Evolutionary conservation across 2,888 invertebrate species (phyloP).

Genomic region (Mythimna albipuncta): DNA sequence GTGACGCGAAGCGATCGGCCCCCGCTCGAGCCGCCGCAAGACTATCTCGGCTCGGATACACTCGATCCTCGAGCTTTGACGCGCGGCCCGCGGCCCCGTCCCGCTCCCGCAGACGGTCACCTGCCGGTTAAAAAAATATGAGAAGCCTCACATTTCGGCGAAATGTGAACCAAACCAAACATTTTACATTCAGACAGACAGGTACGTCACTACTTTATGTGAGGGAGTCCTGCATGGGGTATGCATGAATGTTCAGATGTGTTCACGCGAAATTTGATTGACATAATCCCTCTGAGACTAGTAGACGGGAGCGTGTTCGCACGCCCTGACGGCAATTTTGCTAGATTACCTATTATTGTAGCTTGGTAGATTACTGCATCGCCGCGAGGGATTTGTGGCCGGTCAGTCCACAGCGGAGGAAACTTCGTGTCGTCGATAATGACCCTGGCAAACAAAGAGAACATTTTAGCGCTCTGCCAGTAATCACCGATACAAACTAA

Average conservation of each 20-base stretch:
- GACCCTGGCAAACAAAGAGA: constrained; percentile 78
- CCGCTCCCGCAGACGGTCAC: constrained; percentile 85
- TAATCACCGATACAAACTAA: constrained; percentile 84
- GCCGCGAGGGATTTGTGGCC: constrained; percentile 66
- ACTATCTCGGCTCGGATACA: constrained; percentile 77
- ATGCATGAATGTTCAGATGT: constrained; percentile 25
- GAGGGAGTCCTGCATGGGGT: constrained; percentile 37
- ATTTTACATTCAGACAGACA: constrained; percentile 76
- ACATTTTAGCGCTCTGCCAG: constrained; percentile 79
- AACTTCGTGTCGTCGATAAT: constrained; percentile 75
- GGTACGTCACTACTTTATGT: constrained; percentile 74
- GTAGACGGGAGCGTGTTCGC: constrained; percentile 67
- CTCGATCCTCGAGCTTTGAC: constrained; percentile 81
- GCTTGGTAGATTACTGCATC: constrained; percentile 76
- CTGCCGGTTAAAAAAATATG: constrained; percentile 84
- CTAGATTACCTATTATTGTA: constrained; percentile 81
- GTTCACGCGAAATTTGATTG: constrained; percentile 34
- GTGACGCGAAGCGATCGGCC: constrained; percentile 77
- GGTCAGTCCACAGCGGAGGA: constrained; percentile 24
- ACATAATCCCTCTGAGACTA: constrained; percentile 20
- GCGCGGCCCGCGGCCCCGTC: constrained; percentile 70
- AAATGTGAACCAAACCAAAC: constrained; percentile 84
- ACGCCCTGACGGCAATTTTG: constrained; percentile 78
- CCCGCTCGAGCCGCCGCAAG: constrained; percentile 82
- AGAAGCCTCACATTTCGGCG: constrained; percentile 86